phyloP scores from a whole-genome alignment of 2,888 invertebrate genomes.

The Argyra leucocephala region DNA sequence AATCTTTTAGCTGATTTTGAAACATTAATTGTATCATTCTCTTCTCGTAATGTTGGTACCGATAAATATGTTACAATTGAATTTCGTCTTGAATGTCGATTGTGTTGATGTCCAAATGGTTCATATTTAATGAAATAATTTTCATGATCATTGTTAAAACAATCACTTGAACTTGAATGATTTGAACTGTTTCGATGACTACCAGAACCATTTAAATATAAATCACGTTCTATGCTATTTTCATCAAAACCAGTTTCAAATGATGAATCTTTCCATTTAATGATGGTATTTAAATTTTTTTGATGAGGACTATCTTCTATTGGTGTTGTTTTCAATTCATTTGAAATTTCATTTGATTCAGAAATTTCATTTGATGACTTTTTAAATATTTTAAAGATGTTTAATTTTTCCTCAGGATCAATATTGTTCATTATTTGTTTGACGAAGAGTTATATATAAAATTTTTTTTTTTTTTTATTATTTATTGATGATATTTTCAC shows the following conservation, averaged over 20 bases:
- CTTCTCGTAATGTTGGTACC: constrained; percentile 13
- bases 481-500: too few species aligned
- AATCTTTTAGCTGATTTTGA: constrained; percentile 8
- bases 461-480: too few species aligned
- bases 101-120: not conserved
- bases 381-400: not conserved
- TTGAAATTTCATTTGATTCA: not conserved
- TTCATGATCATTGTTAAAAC: not conserved
- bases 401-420: not conserved
- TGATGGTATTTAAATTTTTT: not conserved
- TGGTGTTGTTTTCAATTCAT: not conserved
- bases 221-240: not conserved
- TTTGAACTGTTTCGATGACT: not conserved
- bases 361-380: not conserved
- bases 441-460: not conserved
- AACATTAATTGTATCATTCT: not conserved
- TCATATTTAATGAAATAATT: not conserved
- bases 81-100: constrained; percentile 17
- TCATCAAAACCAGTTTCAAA: not conserved
- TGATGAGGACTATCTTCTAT: not conserved
- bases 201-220: not conserved
- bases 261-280: not conserved
- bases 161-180: not conserved
- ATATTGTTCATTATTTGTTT: not conserved
- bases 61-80: constrained; percentile 20